Percentiles rank a stretch among this genome's conserved stretches.
These are phyloP conservation scores for Lynx canadensis DNA, from an alignment of 2,113 vertebrate species.

Conservation along the genomic window DNA sequence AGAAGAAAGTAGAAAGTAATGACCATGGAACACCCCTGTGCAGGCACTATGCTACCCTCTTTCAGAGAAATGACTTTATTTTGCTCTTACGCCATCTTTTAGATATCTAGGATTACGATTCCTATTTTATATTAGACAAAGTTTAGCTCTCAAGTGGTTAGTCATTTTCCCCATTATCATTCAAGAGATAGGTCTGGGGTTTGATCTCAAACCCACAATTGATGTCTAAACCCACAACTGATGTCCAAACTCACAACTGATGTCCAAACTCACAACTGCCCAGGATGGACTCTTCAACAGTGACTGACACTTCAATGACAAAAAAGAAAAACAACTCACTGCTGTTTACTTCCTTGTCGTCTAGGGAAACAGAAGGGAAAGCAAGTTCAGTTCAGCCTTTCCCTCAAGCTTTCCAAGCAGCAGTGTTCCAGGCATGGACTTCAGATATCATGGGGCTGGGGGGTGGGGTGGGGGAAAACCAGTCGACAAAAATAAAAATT, in stretches of 20 bases:
- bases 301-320: not conserved
- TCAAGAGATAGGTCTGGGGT: not conserved
- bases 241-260: not conserved
- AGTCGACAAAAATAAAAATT: constrained; percentile 48
- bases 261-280: not conserved
- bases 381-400: not conserved
- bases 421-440: not conserved
- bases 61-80: not conserved
- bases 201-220: not conserved
- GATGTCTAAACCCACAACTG: not conserved
- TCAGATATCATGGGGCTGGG: not conserved
- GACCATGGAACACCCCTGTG: too few relatives aligned
- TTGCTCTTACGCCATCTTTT: not conserved
- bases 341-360: not conserved
- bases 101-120: not conserved
- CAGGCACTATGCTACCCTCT: not conserved
- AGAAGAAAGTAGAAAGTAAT: not conserved
- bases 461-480: not conserved
- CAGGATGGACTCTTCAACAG: not conserved
- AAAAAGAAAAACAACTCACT: not conserved
- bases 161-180: not conserved
- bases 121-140: not conserved
- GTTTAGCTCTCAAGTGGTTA: not conserved
- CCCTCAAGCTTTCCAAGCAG: not conserved
- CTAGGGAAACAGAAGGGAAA: not conserved